These are phyloP conservation scores for Leptosomus discolor DNA, from an alignment of 2,113 vertebrate species.

Conservation along the genomic window DNA sequence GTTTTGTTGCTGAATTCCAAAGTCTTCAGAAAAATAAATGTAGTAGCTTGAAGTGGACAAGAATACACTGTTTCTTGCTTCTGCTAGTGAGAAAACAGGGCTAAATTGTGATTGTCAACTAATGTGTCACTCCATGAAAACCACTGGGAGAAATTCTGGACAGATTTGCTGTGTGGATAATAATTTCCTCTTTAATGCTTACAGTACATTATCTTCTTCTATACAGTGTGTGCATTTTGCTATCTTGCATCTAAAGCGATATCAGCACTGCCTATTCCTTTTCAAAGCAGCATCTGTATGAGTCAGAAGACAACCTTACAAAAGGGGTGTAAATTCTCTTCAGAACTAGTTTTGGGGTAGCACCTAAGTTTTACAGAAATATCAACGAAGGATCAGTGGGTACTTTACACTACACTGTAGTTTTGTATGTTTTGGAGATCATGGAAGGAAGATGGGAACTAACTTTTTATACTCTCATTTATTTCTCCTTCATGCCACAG, in stretches of 20 bases:
- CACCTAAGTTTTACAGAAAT: background rate
- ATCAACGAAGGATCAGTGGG: background rate
- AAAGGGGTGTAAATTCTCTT: background rate
- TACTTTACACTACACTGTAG: background rate
- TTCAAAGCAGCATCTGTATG: background rate
- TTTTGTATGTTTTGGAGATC: background rate
- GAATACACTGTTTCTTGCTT: background rate
- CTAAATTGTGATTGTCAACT: slow-evolving; percentile 8
- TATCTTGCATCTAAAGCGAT: background rate
- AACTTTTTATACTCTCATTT: background rate
- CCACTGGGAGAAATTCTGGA: background rate
- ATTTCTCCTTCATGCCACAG: background rate
- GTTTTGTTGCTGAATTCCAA: background rate
- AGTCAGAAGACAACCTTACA: background rate
- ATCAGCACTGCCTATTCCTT: background rate
- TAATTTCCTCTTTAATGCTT: slow-evolving; percentile 13
- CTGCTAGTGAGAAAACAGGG: background rate
- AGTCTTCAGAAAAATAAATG: background rate
- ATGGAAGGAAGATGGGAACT: background rate
- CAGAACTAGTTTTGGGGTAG: background rate
- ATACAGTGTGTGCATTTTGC: background rate
- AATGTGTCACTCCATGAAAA: background rate
- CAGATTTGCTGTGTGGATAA: background rate
- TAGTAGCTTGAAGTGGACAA: background rate
- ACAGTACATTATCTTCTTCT: background rate